These are phyloP conservation scores for Drosophila takahashii DNA, from an alignment of 1,140 invertebrate genomes.

Conservation along the genomic window DNA sequence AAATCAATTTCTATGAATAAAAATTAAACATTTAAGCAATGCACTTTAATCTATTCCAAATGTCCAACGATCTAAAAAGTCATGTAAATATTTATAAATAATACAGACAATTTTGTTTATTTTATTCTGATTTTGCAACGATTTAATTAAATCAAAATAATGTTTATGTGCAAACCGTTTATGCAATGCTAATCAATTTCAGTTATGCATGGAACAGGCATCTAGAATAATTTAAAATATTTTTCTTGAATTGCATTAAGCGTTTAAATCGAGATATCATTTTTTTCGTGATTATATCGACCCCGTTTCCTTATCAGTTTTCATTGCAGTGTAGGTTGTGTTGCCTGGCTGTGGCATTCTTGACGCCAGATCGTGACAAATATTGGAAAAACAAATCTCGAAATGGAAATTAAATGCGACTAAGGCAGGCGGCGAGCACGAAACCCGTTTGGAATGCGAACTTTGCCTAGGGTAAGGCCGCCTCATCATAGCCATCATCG, in stretches of 20 bases:
- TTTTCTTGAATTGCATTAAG: neutral
- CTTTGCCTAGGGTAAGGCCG: conserved; percentile 38
- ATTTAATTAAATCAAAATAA: neutral
- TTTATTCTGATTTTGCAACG: too few species aligned
- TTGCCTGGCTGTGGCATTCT: conserved; percentile 37
- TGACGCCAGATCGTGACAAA: conserved; percentile 65
- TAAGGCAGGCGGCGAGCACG: conserved; percentile 41
- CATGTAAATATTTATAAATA: too few species aligned
- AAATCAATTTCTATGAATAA: too few species aligned
- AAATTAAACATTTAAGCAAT: too few species aligned
- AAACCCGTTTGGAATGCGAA: conserved; percentile 57
- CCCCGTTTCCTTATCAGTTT: conserved; percentile 26
- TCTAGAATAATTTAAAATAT: neutral
- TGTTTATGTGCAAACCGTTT: too few species aligned
- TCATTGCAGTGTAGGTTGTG: conserved; percentile 20
- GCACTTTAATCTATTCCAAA: too few species aligned
- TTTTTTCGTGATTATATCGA: neutral
- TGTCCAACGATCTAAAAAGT: too few species aligned
- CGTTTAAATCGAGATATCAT: neutral
- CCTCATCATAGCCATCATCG: conserved; percentile 20
- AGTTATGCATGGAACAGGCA: too few species aligned
- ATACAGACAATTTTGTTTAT: too few species aligned
- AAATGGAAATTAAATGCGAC: conserved; percentile 60
- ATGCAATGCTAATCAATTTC: too few species aligned
- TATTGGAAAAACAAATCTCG: conserved; percentile 60